Conservation (phyloP, 1,140 invertebrate genomes). For the Asobara japonica region DNA sequence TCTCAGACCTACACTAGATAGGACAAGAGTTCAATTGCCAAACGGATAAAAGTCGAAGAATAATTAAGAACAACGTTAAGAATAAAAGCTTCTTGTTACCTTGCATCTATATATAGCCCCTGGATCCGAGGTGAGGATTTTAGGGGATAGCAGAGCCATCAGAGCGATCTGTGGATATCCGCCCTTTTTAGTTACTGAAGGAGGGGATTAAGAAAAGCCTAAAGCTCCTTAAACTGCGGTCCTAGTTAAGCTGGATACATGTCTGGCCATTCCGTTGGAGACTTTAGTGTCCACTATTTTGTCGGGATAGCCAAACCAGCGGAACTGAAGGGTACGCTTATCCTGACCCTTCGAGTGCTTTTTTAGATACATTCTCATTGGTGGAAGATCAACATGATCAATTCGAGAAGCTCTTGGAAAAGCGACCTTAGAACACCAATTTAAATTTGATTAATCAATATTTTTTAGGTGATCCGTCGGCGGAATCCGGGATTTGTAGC, state of each 20-base stretch:
- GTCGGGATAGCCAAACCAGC: slow-evolving; percentile 44
- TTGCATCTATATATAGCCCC: slow-evolving; percentile 20
- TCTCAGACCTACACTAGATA: background rate
- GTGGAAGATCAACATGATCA: background rate
- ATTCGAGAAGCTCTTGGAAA: too few relatives aligned
- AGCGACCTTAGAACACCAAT: too few relatives aligned
- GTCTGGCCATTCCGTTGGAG: slow-evolving; percentile 51
- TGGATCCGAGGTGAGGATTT: background rate
- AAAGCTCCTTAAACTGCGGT: slow-evolving; percentile 68
- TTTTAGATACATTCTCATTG: background rate
- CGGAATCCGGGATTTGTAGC: too few relatives aligned
- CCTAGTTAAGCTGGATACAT: slow-evolving; percentile 64
- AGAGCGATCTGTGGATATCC: slow-evolving; percentile 43
- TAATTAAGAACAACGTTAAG: slow-evolving; percentile 21
- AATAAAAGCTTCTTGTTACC: background rate
- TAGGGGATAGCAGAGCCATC: background rate
- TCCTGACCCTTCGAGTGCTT: slow-evolving; percentile 24
- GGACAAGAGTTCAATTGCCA: background rate
- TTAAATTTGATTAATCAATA: too few relatives aligned
- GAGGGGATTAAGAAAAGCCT: slow-evolving; percentile 63
- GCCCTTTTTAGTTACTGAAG: slow-evolving; percentile 60
- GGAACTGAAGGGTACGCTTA: slow-evolving; percentile 16
- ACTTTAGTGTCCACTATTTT: slow-evolving; percentile 46
- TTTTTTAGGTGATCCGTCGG: too few relatives aligned
- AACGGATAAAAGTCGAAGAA: slow-evolving; percentile 22